A percentile compares a stretch with the other conserved stretches of the same genome.
Conservation (phyloP, 2,113 vertebrate genomes). For the Prolemur simus region DNA sequence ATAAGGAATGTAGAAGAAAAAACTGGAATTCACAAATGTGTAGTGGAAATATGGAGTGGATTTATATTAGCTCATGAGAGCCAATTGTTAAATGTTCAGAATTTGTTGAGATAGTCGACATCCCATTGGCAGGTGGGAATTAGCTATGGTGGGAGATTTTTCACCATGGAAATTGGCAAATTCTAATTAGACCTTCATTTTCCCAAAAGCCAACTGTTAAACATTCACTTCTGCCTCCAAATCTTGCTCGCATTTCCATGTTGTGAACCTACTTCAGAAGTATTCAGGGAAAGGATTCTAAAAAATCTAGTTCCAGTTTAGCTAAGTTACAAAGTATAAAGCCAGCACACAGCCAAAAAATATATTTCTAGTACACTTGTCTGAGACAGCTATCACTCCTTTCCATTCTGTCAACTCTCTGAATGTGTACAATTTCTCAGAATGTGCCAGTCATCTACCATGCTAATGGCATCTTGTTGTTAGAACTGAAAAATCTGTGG, state of each 20-base stretch:
- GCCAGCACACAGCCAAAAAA: not conserved
- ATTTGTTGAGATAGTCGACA: not conserved
- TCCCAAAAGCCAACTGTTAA: not conserved
- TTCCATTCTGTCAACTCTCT: not conserved
- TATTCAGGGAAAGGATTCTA: not conserved
- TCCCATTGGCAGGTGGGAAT: not conserved
- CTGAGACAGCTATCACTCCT: not conserved
- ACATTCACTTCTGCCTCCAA: not conserved
- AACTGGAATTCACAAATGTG: not conserved
- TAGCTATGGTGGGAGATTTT: not conserved
- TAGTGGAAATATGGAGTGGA: not conserved
- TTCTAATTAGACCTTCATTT: not conserved
- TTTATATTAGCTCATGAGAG: not conserved
- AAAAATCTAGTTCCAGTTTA: not conserved
- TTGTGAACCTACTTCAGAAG: not conserved
- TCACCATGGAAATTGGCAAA: not conserved
- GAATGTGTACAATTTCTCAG: not conserved
- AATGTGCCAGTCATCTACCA: not conserved
- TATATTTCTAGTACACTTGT: not conserved
- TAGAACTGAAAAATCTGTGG: not conserved
- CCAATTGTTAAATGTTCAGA: not conserved
- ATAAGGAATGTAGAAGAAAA: not conserved
- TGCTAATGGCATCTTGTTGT: not conserved
- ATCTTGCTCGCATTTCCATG: not conserved
- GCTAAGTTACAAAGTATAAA: not conserved